Base-by-base conservation (phyloP, 2,113 vertebrate genomes). In the Chaenogobius annularis region DNA sequence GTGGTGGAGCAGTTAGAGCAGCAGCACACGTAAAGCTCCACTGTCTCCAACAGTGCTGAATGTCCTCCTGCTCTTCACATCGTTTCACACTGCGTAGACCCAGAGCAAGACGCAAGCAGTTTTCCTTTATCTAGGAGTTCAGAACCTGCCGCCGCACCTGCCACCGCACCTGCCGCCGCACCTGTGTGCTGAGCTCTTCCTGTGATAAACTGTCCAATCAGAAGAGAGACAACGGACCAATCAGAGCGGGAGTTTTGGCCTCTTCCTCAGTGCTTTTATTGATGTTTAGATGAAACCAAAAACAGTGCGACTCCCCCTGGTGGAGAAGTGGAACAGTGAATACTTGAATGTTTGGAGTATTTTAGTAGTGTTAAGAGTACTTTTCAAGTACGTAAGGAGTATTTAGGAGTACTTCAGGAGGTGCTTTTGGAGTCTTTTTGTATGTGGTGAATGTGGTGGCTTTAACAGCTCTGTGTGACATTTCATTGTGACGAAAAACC, bases 311-410 rank as follows among this genome's bases (percentile, higher is more conserved):
- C 37, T 40, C 37, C 37, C 3, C 37, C 37, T 40, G 37, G 37
- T 62, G 59, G 59, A 19, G 59, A 15, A 31, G 59, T 10, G 59
- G 20, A 22, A n/a, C 54, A 22, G 26, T 19, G 17, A 62, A 62
- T 62, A 62, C 59, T 62, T 62, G 59, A 62, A 62, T 37, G 59
- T 59, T 9, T 40, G 37, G 37, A 40, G 37, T 40, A 40, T 9
- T 40, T 40, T 9, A 3, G 37, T 2, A 40, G 37, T 40, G 6
- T 9, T 40, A 40, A 40, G 26, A 31, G 37, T 40, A 40, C 37
- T 40, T 40, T 9, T 40, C 12, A 2, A 50, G 47, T 50, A 50
- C 15, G 17, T 50, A 1, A 46, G 47, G 47, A 7, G 15, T 31
- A 31, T 31, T 31, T n/a, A n/a, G 44, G 10, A 50, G 47, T 50